Conservation (phyloP, 2,797 vertebrate genomes). For the Pteropus rufus region DNA sequence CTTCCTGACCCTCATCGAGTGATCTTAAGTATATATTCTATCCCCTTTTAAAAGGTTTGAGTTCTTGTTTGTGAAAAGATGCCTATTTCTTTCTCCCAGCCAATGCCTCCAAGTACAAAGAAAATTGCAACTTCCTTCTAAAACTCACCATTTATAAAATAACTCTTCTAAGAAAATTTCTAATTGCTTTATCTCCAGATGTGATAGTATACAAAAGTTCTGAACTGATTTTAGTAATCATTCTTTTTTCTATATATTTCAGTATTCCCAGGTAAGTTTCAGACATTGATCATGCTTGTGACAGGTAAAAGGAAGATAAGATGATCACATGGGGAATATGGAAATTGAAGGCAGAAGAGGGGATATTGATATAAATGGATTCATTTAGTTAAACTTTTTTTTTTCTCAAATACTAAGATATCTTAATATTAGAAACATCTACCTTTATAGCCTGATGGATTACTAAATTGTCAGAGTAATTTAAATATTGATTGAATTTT, state of each 20-base stretch:
- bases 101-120: neutral
- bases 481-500: neutral
- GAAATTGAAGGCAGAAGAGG: neutral
- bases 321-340: neutral
- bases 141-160: neutral
- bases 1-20: neutral
- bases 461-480: neutral
- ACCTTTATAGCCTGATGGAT: fast-evolving
- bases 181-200: neutral
- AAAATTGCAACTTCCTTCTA: neutral
- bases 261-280: neutral
- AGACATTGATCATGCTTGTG: neutral
- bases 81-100: neutral
- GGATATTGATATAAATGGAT: neutral
- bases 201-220: neutral
- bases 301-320: neutral
- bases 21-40: too few species aligned
- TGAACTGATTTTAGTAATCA: neutral
- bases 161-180: neutral
- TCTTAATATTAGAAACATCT: neutral
- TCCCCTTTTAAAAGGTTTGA: neutral
- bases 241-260: neutral
- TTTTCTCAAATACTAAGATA: neutral
- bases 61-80: neutral
- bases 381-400: neutral